Evolutionary conservation across 2,888 invertebrate genomes (phyloP).

Genomic region (Andrena minutula): DNA sequence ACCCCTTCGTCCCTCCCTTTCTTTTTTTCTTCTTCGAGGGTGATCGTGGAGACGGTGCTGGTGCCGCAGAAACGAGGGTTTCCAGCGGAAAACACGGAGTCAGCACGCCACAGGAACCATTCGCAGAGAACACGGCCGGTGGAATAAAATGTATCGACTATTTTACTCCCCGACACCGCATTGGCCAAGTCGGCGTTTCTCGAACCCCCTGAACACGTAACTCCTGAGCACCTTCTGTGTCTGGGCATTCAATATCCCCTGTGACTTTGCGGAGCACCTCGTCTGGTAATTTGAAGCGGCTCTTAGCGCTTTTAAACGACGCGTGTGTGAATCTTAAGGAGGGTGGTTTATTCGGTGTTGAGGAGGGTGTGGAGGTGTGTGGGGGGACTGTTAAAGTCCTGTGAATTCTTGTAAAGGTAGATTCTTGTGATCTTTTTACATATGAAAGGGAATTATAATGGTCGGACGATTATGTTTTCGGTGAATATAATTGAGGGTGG

Average conservation of each 20-base stretch:
- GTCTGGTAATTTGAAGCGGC: too few species aligned
- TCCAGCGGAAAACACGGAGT: conserved; percentile 72
- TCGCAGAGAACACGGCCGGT: conserved; percentile 74
- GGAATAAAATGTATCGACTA: conserved; percentile 83
- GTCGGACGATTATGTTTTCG: too few species aligned
- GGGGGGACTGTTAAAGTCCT: too few species aligned
- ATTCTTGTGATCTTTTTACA: too few species aligned
- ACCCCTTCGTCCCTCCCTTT: conserved; percentile 50
- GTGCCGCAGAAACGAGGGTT: conserved; percentile 53
- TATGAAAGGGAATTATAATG: too few species aligned
- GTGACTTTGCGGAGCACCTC: neutral
- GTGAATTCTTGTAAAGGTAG: too few species aligned
- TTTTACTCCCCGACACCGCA: conserved; percentile 76
- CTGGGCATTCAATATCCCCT: conserved; percentile 50
- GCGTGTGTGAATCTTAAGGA: too few species aligned
- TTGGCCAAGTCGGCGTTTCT: conserved; percentile 71
- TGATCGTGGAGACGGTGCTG: conserved; percentile 40
- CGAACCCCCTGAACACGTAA: neutral
- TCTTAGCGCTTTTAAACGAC: too few species aligned
- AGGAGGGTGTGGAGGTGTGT: too few species aligned
- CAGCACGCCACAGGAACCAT: conserved; percentile 75
- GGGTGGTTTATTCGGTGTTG: too few species aligned
- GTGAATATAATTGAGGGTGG: too few species aligned
- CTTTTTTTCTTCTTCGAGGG: conserved; percentile 38
- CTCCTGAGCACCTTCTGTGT: neutral